Percentiles rank a stretch among this genome's conserved stretches.
Conservation (phyloP, 2,797 vertebrate genomes). For the Columba guinea region DNA sequence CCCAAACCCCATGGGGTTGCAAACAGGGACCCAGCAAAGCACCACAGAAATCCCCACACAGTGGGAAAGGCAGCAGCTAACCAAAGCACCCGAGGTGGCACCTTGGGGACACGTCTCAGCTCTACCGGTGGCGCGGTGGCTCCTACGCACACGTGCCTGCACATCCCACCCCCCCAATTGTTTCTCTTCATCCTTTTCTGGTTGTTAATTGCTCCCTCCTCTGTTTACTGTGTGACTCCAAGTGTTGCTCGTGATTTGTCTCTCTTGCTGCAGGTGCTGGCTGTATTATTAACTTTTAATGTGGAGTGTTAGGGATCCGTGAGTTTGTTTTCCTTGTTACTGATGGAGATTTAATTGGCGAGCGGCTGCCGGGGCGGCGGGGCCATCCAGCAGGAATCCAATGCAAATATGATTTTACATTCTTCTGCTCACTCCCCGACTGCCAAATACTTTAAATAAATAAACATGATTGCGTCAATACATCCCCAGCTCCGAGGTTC, state of each 20-base stretch:
- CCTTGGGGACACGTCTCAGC: neutral
- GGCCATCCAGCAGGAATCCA: neutral
- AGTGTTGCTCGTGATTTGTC: constrained; percentile 69
- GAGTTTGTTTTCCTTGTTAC: constrained; percentile 48
- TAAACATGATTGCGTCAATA: neutral
- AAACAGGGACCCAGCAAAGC: neutral
- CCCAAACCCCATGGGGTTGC: rapidly evolving
- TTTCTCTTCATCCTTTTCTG: constrained; percentile 59
- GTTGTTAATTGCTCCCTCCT: constrained; percentile 76
- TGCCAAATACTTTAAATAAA: neutral
- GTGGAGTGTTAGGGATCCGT: neutral
- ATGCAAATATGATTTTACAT: neutral
- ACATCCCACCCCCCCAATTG: neutral
- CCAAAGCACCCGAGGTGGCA: rapidly evolving
- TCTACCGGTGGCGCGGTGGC: no score
- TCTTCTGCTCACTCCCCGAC: neutral
- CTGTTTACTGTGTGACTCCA: constrained; percentile 62
- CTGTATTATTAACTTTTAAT: constrained; percentile 74
- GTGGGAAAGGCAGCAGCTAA: neutral
- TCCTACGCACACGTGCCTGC: rapidly evolving
- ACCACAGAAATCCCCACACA: rapidly evolving
- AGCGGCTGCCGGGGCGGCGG: neutral
- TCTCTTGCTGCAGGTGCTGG: constrained; percentile 74
- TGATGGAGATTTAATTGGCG: constrained; percentile 73
- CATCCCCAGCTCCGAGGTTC: rapidly evolving